Conservation (phyloP, 2,888 invertebrate genomes). For the Cephus nigrinus region DNA sequence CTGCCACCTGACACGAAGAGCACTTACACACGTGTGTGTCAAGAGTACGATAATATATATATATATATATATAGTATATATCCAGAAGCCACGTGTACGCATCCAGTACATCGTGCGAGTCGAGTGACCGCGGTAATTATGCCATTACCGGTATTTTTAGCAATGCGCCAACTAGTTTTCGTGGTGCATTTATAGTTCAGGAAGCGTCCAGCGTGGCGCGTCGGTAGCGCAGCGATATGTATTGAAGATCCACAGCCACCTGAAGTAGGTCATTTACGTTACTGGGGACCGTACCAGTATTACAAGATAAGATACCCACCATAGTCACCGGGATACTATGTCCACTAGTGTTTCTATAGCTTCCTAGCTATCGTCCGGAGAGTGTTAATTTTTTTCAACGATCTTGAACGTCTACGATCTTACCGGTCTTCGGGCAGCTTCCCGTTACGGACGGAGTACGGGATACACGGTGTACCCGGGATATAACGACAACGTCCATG, state of each 20-base stretch:
- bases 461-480: background rate
- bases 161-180: conserved; percentile 4
- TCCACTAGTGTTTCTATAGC: background rate
- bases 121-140: conserved; percentile 5
- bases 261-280: background rate
- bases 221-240: background rate
- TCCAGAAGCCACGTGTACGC: background rate
- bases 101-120: background rate
- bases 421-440: background rate
- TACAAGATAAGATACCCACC: background rate
- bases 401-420: background rate
- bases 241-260: background rate
- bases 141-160: conserved; percentile 15
- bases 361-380: background rate
- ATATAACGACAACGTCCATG: background rate
- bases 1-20: conserved; percentile 30
- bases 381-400: background rate
- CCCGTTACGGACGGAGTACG: background rate
- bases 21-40: conserved; percentile 8
- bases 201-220: conserved; percentile 8
- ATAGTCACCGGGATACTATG: background rate
- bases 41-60: background rate
- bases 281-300: background rate
- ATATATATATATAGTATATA: too few relatives aligned
- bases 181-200: conserved; percentile 19